Base-by-base conservation (phyloP, 2,888 invertebrate genomes). In the Platycnemis pennipes region DNA sequence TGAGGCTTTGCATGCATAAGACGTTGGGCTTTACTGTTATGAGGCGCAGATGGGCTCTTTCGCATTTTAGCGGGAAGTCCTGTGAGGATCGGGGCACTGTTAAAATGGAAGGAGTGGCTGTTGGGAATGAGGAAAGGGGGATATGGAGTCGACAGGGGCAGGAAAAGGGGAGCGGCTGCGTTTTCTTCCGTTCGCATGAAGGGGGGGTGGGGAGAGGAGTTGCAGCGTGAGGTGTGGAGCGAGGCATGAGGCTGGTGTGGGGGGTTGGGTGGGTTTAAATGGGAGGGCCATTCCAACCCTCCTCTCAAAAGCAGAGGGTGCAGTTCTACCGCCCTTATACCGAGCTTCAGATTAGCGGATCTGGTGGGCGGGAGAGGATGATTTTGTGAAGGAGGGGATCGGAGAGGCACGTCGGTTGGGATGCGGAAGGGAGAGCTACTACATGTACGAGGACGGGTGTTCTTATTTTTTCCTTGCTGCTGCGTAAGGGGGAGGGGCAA, bases 1-100 rank as follows among this genome's bases (percentile, higher is more conserved):
- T 63, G 44, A 63, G 91, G 63, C 91, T 91, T 91, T 91, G 91
- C 91, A 91, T 91, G 63, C 42, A 91, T 91, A 91, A 91, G 91
- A 91, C 91, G 91, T 91, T 91, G 63, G 87, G 91, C 91, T 91
- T 91, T 91, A 91, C 91, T 63, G 91, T 91, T 91, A 91, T 91
- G 63, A 91, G 91, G 91, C 56, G 91, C 91, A 63, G 56, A 63
- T 91, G 63, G 91, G 63, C 63, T 91, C 42, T 63, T 56, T 87
- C 49, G 31, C 91, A 44, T 53, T 56, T 44, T 56, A 69, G 63
- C 44, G 91, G 91, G 91, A 63, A 91, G 91, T 91, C 91, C 63
- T 91, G 69, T 63, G 91, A 91, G 91, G 63, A 69, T 69, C 91
- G 42, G 26, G 63, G 91, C 56, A 37, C 63, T 56, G 91, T 91